phyloP scores from a whole-genome alignment of 2,113 vertebrate genomes.

The Labeo rohita region DNA sequence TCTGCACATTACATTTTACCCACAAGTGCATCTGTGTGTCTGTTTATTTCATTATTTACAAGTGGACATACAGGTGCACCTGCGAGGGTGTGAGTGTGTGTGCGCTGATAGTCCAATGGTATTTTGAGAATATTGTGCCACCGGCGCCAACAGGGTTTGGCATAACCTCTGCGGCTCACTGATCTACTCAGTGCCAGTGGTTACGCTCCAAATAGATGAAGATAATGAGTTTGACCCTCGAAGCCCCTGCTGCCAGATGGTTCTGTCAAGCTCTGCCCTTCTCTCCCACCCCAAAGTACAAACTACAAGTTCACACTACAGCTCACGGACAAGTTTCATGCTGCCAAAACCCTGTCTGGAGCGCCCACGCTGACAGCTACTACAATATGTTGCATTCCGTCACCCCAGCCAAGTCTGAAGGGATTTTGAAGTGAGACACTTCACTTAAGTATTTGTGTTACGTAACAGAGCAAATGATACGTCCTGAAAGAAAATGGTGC shows the following conservation, averaged over 20 bases:
- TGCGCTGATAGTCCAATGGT: neutral
- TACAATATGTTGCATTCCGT: conserved; percentile 12
- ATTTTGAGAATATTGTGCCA: conserved; percentile 1
- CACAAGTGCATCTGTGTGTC: neutral
- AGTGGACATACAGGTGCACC: neutral
- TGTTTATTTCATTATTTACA: neutral
- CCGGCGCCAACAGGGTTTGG: neutral
- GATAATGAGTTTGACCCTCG: conserved; percentile 45
- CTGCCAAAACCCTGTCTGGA: conserved; percentile 20
- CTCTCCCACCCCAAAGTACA: conserved; percentile 25
- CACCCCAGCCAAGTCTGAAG: conserved; percentile 15
- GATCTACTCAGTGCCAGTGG: conserved; percentile 35
- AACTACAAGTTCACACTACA: conserved; percentile 36
- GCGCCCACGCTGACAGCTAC: conserved; percentile 13
- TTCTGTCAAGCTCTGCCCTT: conserved; percentile 23
- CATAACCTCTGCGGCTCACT: conserved; percentile 21
- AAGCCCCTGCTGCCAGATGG: conserved; percentile 33
- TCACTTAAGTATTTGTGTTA: conserved; percentile 20
- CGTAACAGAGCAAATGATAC: conserved; percentile 15
- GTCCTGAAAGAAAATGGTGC: conserved; percentile 1
- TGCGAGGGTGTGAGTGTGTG: neutral
- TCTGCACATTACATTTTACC: neutral
- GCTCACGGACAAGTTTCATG: conserved; percentile 26
- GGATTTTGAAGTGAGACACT: conserved; percentile 11
- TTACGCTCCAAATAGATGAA: conserved; percentile 33